A percentile compares a stretch with the other conserved stretches of the same genome.
phyloP scores from a whole-genome alignment of 2,113 vertebrate genomes.

The Anarrhichthys ocellatus region DNA sequence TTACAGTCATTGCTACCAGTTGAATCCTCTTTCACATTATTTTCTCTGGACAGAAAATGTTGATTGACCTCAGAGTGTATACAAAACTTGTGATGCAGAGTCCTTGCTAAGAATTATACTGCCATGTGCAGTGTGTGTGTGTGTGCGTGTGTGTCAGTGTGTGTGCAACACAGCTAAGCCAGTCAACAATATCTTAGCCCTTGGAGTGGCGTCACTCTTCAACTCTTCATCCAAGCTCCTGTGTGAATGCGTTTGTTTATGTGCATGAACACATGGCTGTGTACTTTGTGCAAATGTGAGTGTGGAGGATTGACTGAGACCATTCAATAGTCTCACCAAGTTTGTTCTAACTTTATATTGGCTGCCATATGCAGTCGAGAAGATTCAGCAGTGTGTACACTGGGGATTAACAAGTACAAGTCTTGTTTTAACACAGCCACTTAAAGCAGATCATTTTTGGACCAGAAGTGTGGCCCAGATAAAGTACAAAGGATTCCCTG shows the following conservation, averaged over 20 bases:
- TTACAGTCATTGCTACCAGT: background rate
- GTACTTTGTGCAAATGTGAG: background rate
- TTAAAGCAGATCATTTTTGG: conserved; percentile 38
- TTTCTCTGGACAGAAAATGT: conserved; percentile 13
- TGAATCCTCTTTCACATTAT: conserved; percentile 11
- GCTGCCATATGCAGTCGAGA: conserved; percentile 21
- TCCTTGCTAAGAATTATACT: conserved; percentile 28
- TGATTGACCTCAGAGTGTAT: conserved; percentile 4
- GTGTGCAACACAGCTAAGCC: background rate
- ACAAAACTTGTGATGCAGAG: conserved; percentile 28
- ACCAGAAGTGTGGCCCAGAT: conserved; percentile 57
- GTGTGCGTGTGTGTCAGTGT: background rate
- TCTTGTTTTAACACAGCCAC: conserved; percentile 24
- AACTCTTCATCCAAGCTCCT: background rate
- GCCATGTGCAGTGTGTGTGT: background rate
- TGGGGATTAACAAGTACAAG: conserved; percentile 28
- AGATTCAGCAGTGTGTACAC: conserved; percentile 25
- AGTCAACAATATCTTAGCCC: conserved; percentile 7
- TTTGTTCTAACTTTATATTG: conserved; percentile 41
- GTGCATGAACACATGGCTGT: background rate
- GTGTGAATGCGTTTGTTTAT: background rate
- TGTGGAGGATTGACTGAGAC: background rate
- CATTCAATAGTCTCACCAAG: conserved; percentile 24
- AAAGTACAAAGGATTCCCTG: conserved; percentile 49
- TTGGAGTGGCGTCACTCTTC: background rate